Percentiles rank a stretch among this genome's conserved stretches.
These are phyloP conservation scores for Oscheius sp. DNA, from an alignment of 2,888 invertebrate species.

Conservation along the genomic window DNA sequence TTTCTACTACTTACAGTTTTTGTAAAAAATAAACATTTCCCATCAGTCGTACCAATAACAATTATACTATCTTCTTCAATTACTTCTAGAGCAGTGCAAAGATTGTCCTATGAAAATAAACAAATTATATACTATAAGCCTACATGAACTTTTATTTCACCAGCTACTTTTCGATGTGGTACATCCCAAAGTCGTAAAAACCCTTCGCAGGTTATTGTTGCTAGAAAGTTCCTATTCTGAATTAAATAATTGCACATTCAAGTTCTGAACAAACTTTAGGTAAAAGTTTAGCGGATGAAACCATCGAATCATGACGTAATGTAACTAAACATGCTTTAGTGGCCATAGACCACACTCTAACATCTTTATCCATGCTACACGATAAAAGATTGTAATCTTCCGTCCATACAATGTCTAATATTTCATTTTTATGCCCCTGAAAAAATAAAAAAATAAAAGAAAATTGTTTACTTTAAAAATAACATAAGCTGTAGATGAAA, in stretches of 20 bases:
- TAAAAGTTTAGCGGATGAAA: constrained; percentile 79
- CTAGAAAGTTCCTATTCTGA: constrained; percentile 78
- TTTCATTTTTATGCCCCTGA: constrained; percentile 90
- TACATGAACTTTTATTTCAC: constrained; percentile 55
- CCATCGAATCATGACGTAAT: constrained; percentile 98
- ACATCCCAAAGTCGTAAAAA: constrained; percentile 99
- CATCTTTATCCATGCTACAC: constrained; percentile 78
- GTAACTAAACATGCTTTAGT: constrained; percentile 95
- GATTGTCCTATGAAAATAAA: constrained; percentile 50
- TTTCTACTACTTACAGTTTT: constrained; percentile 82
- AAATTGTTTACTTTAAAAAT: constrained; percentile 37
- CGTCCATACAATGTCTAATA: constrained; percentile 96
- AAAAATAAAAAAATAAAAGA: not conserved
- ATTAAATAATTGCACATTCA: too few species aligned
- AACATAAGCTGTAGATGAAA: constrained; percentile 51
- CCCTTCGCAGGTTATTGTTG: constrained; percentile 78
- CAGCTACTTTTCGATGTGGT: constrained; percentile 81
- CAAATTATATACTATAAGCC: not conserved
- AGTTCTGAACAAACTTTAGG: too few species aligned
- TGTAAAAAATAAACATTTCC: constrained; percentile 95
- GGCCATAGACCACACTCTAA: constrained; percentile 95
- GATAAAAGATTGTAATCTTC: constrained; percentile 76
- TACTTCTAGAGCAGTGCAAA: constrained; percentile 70
- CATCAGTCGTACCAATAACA: constrained; percentile 97
- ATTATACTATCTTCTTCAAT: constrained; percentile 89